Evolutionary conservation across 2,888 invertebrate genomes (phyloP).

Genomic region (Pyrgus malvae): DNA sequence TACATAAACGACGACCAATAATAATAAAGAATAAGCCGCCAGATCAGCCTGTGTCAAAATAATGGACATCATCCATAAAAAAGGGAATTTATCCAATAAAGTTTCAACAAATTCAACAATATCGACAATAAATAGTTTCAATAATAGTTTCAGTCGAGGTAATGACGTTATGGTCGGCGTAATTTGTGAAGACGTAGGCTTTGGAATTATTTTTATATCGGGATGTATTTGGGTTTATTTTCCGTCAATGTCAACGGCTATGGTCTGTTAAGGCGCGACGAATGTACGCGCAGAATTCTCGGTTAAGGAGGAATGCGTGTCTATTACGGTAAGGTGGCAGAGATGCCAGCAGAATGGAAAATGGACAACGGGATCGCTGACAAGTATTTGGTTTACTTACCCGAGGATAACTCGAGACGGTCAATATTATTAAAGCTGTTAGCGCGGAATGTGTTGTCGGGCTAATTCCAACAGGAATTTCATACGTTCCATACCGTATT

Average conservation of each 20-base stretch:
- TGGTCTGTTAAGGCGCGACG: slow-evolving; percentile 38
- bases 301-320: slow-evolving; percentile 57
- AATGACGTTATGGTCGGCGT: not conserved
- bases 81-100: slow-evolving; percentile 29
- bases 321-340: slow-evolving; percentile 58
- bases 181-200: not conserved
- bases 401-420: slow-evolving; percentile 20
- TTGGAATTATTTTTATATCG: not conserved
- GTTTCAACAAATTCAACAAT: slow-evolving; percentile 34
- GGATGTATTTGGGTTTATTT: not conserved
- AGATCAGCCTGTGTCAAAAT: slow-evolving; percentile 3
- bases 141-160: slow-evolving; percentile 23
- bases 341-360: slow-evolving; percentile 55
- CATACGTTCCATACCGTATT: slow-evolving; percentile 20
- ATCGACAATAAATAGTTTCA: slow-evolving; percentile 34
- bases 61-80: not conserved
- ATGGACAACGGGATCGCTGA: slow-evolving; percentile 60
- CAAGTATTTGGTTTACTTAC: slow-evolving; percentile 35
- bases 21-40: no score
- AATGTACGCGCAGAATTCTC: slow-evolving; percentile 50
- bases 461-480: slow-evolving; percentile 26
- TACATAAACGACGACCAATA: slow-evolving; percentile 13
- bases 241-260: not conserved
- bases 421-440: slow-evolving; percentile 26
- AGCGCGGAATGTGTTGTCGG: slow-evolving; percentile 20